A percentile compares a stretch with the other conserved stretches of the same genome.
phyloP scores from a whole-genome alignment of 1,140 invertebrate genomes.

The Sitophilus oryzae region DNA sequence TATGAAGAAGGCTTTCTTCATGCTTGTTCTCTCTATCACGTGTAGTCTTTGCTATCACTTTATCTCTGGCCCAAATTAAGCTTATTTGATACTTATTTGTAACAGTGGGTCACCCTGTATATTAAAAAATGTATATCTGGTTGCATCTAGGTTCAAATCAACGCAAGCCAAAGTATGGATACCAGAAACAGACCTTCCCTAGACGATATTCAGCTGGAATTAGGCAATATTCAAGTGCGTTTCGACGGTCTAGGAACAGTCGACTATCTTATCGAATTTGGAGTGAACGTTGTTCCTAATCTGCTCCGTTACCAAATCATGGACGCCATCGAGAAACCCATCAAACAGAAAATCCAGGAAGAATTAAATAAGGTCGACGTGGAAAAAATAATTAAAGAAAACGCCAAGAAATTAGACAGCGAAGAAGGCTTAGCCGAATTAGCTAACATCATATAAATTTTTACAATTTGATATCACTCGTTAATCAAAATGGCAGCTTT shows the following conservation, averaged over 20 bases:
- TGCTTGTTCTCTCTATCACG: too few relatives aligned
- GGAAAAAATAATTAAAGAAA: constrained; percentile 62
- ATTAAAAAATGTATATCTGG: too few relatives aligned
- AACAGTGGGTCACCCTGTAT: too few relatives aligned
- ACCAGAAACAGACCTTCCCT: constrained; percentile 64
- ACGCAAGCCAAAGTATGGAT: constrained; percentile 68
- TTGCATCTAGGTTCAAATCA: constrained; percentile 48
- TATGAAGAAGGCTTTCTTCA: constrained; percentile 4
- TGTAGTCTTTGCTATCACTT: too few relatives aligned
- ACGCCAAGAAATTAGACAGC: constrained; percentile 58
- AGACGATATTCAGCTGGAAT: constrained; percentile 66
- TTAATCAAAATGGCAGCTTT: too few relatives aligned
- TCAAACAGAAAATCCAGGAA: constrained; percentile 61
- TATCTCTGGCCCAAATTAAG: too few relatives aligned
- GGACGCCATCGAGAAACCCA: constrained; percentile 69
- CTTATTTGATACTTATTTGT: too few relatives aligned
- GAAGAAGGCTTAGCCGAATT: constrained; percentile 45
- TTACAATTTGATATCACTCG: background rate
- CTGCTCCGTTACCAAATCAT: constrained; percentile 77
- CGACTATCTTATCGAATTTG: constrained; percentile 73
- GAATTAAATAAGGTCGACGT: constrained; percentile 66
- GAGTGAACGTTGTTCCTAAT: constrained; percentile 74
- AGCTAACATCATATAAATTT: constrained; percentile 15
- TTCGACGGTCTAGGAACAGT: constrained; percentile 72
- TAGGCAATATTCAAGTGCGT: constrained; percentile 76